Evolutionary conservation across 1,140 invertebrate species (phyloP).

Genomic region (Apis florea): DNA sequence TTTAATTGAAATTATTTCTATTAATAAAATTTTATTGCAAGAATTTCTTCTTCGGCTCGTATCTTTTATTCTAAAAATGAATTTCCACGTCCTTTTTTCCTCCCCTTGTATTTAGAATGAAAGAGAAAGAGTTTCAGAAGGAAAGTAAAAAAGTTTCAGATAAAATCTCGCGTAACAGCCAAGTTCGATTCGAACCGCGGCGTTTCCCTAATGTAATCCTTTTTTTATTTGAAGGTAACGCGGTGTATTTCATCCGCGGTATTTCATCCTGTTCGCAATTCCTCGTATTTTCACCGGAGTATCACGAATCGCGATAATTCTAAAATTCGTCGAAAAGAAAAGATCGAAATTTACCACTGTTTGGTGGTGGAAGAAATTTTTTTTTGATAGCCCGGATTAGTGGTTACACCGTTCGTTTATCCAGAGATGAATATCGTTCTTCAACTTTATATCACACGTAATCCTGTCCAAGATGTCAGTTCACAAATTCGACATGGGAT

Average conservation of each 20-base stretch:
- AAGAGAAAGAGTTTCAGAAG: too few relatives aligned
- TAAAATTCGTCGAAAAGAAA: too few relatives aligned
- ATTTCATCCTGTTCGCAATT: neutral
- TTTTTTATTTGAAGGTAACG: neutral
- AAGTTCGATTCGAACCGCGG: neutral
- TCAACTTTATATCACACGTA: conserved; percentile 5
- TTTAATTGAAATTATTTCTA: too few relatives aligned
- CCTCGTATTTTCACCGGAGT: neutral
- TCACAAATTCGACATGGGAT: neutral
- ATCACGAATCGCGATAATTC: neutral
- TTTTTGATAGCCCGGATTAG: neutral
- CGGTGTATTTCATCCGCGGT: too few relatives aligned
- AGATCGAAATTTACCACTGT: conserved; percentile 9
- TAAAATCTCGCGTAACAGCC: neutral
- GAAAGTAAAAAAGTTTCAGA: neutral
- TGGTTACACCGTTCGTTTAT: neutral
- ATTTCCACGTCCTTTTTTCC: neutral
- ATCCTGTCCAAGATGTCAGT: neutral
- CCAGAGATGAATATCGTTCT: neutral
- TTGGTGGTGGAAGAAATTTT: conserved; percentile 1
- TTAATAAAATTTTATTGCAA: too few relatives aligned
- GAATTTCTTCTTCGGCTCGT: neutral
- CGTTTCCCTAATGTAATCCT: neutral
- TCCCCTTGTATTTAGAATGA: neutral
- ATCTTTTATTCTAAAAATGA: too few relatives aligned